These are phyloP conservation scores for Fregata magnificens DNA, from an alignment of 2,113 vertebrate species.

Conservation along the genomic window DNA sequence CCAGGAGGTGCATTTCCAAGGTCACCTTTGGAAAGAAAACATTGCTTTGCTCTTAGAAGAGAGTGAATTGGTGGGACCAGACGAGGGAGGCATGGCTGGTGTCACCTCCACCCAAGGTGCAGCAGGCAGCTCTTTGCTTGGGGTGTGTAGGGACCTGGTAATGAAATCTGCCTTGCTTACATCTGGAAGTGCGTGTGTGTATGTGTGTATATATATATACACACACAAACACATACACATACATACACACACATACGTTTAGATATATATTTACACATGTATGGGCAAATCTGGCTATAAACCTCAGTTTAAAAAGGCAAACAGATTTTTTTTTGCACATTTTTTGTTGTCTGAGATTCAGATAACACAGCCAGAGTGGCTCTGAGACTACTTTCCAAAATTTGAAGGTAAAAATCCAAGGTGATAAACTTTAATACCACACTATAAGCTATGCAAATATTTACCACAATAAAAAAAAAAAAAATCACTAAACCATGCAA, in stretches of 20 bases:
- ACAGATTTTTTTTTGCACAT: not conserved
- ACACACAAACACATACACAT: not conserved
- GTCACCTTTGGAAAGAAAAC: not conserved
- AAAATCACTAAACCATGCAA: not conserved
- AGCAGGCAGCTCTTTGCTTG: not conserved
- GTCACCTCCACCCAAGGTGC: not conserved
- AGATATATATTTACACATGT: rapidly evolving
- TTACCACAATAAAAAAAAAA: not conserved
- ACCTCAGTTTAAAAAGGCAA: not conserved
- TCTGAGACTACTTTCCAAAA: not conserved
- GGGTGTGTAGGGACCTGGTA: rapidly evolving
- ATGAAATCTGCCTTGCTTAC: not conserved
- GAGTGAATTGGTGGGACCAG: not conserved
- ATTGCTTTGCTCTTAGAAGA: not conserved
- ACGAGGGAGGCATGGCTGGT: not conserved
- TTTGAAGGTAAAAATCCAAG: not conserved
- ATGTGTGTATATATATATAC: too few species aligned
- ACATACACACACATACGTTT: not conserved
- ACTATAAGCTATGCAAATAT: not conserved
- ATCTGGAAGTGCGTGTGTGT: too few species aligned
- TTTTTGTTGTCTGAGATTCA: not conserved
- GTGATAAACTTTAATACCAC: not conserved
- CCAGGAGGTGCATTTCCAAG: not conserved
- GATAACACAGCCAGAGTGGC: not conserved
- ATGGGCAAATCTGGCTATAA: not conserved